Evolutionary conservation across 2,888 invertebrate genomes (phyloP).

Genomic region (Hypsopygia costalis): DNA sequence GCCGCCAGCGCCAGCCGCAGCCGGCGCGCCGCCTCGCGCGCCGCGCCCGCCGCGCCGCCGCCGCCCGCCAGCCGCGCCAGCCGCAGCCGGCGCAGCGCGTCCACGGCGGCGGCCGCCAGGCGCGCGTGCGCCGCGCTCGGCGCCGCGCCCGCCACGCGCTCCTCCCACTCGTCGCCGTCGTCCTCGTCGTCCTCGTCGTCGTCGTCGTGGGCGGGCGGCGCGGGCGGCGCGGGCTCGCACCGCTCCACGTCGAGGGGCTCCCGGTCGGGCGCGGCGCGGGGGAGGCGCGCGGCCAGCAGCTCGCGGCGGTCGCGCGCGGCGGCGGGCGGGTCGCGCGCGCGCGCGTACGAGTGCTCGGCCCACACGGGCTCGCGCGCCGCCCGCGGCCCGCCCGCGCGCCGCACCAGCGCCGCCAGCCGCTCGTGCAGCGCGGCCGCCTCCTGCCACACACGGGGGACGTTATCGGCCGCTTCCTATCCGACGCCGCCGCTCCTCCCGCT

Average conservation of each 20-base stretch:
- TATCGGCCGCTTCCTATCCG: too few species aligned
- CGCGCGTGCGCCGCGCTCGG: conserved; percentile 38
- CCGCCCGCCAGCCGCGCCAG: conserved; percentile 34
- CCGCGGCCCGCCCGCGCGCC: conserved; percentile 32
- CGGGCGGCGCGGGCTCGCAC: conserved; percentile 18
- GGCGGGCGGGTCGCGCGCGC: conserved; percentile 15
- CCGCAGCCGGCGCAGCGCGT: conserved; percentile 33
- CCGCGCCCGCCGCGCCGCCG: conserved; percentile 14
- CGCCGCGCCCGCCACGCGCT: conserved; percentile 35
- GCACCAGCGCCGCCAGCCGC: conserved; percentile 56
- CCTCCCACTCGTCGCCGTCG: conserved; percentile 39
- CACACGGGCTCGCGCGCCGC: conserved; percentile 26
- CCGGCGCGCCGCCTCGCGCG: conserved; percentile 29
- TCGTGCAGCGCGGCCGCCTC: conserved; percentile 42
- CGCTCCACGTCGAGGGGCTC: conserved; percentile 20
- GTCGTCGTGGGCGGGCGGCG: conserved; percentile 13
- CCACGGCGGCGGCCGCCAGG: conserved; percentile 34
- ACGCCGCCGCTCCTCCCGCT: too few species aligned
- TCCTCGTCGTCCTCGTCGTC: conserved; percentile 14
- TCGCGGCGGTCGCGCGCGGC: conserved; percentile 20
- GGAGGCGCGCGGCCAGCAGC: conserved; percentile 14
- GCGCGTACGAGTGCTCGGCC: conserved; percentile 20
- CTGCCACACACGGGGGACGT: too few species aligned
- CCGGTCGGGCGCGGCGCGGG: conserved; percentile 10
- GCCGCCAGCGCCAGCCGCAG: conserved; percentile 36